These are phyloP conservation scores for Brenthis ino DNA, from an alignment of 2,888 invertebrate species.

Conservation along the genomic window DNA sequence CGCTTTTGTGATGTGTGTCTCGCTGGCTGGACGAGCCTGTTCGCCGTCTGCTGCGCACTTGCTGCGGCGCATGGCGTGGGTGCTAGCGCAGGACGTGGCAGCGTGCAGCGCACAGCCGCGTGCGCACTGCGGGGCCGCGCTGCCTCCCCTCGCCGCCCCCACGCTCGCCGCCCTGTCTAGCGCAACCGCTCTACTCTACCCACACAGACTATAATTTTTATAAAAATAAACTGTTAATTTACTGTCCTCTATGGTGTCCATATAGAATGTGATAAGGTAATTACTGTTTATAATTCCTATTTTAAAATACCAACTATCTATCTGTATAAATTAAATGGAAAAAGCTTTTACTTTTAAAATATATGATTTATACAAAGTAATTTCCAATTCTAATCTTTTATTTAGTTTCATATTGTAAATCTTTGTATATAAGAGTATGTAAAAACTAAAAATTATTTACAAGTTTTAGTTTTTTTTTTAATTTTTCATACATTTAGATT, in stretches of 20 bases:
- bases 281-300: background rate
- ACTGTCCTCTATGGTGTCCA: background rate
- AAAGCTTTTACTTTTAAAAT: too few relatives aligned
- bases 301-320: background rate
- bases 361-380: too few relatives aligned
- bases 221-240: background rate
- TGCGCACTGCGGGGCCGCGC: slow-evolving; percentile 60
- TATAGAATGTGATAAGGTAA: slow-evolving; percentile 4
- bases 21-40: slow-evolving; percentile 62
- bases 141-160: slow-evolving; percentile 48
- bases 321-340: background rate
- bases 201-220: slow-evolving; percentile 32
- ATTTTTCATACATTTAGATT: too few relatives aligned
- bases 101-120: slow-evolving; percentile 64
- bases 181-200: slow-evolving; percentile 53
- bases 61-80: slow-evolving; percentile 71
- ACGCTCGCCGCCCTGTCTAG: slow-evolving; percentile 60
- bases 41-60: slow-evolving; percentile 57
- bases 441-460: too few relatives aligned
- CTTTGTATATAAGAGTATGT: too few relatives aligned
- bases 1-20: slow-evolving; percentile 66
- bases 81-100: slow-evolving; percentile 71
- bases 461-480: too few relatives aligned
- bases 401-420: too few relatives aligned
- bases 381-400: too few relatives aligned